phyloP scores from a whole-genome alignment of 2,797 vertebrate species.

The Malacoraja senta region DNA sequence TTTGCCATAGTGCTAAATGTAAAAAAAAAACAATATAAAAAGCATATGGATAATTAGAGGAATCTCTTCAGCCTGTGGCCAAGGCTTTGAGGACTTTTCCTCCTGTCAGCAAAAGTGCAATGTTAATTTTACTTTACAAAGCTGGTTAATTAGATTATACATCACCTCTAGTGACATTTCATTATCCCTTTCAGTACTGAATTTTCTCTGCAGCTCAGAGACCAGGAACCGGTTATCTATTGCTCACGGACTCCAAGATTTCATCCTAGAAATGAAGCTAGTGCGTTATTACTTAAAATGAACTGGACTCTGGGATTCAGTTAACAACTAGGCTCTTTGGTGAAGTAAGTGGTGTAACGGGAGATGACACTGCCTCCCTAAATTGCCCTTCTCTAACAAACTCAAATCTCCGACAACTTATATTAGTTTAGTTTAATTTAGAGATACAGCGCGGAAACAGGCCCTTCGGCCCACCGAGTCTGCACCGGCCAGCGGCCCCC shows the following conservation, averaged over 20 bases:
- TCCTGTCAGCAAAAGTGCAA: conserved; percentile 6
- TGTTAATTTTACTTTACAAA: conserved; percentile 35
- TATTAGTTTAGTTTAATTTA: too few species aligned
- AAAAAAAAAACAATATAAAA: background rate
- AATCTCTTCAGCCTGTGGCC: background rate
- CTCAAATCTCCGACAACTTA: too few species aligned
- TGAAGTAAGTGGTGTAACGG: background rate
- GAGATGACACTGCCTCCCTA: background rate
- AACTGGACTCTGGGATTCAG: background rate
- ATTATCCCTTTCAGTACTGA: conserved; percentile 9
- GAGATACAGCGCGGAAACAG: too few species aligned
- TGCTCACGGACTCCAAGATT: background rate
- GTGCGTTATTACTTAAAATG: background rate
- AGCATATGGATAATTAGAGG: conserved; percentile 20
- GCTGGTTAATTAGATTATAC: conserved; percentile 36
- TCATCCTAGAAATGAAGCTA: background rate
- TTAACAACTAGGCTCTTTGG: background rate
- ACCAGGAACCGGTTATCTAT: background rate
- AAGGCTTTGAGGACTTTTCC: background rate
- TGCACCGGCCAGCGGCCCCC: too few species aligned
- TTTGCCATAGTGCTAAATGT: background rate
- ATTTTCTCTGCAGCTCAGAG: background rate
- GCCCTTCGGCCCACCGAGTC: too few species aligned
- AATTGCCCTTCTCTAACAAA: background rate
- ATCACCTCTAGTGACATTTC: conserved; percentile 36